phyloP scores from a whole-genome alignment of 2,113 vertebrate genomes.

The Struthidea cinerea region DNA sequence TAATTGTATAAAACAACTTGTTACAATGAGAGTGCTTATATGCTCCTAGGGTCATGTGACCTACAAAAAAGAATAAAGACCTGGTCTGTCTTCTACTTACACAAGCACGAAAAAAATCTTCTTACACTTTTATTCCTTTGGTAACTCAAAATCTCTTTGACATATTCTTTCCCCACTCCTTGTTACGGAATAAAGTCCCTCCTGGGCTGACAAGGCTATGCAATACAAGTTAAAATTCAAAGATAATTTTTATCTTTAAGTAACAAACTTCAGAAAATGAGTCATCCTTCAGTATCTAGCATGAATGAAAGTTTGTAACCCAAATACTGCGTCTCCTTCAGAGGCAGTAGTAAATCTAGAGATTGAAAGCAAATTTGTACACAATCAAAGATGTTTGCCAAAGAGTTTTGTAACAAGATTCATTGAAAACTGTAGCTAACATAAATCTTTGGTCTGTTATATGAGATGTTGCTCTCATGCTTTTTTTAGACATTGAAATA shows the following conservation, averaged over 20 bases:
- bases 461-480: neutral
- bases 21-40: neutral
- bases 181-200: neutral
- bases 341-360: neutral
- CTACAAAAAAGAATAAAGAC: neutral
- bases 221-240: neutral
- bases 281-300: neutral
- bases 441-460: neutral
- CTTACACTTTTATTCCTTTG: neutral
- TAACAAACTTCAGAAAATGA: conserved; percentile 9
- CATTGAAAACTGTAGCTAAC: neutral
- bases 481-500: neutral
- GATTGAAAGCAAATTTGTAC: neutral
- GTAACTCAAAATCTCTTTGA: neutral
- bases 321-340: neutral
- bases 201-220: neutral
- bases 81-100: neutral
- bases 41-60: neutral
- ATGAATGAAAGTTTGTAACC: conserved; percentile 14
- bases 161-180: neutral
- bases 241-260: neutral
- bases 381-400: neutral
- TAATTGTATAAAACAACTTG: neutral
- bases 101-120: neutral
- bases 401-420: neutral